A percentile compares a stretch with the other conserved stretches of the same genome.
Conservation (phyloP, 1,140 invertebrate genomes). For the Hylyphantes graminicola region DNA sequence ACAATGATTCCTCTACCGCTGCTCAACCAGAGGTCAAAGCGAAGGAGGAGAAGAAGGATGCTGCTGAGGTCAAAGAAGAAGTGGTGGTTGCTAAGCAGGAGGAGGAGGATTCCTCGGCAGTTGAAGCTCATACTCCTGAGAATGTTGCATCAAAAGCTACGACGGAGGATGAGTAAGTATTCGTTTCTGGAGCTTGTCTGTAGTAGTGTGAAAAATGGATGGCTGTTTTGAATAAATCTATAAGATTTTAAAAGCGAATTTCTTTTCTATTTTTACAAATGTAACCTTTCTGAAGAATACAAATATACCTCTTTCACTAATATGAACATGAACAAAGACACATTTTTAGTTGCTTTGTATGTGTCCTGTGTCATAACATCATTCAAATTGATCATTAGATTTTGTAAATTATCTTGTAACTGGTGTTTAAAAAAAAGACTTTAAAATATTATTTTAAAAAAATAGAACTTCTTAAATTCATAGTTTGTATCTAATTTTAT, state of each 20-base stretch:
- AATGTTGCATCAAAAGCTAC: neutral
- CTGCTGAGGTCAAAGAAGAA: neutral
- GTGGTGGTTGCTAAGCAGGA: neutral
- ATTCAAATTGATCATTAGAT: no score
- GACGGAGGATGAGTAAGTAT: constrained; percentile 23
- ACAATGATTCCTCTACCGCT: neutral
- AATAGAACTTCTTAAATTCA: neutral
- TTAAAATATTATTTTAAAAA: neutral
- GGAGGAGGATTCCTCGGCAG: neutral
- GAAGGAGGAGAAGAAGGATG: constrained; percentile 4
- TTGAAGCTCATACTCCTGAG: neutral
- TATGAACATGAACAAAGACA: no score
- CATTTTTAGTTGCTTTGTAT: no score
- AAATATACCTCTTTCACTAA: neutral
- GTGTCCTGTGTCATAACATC: no score
- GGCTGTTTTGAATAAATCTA: neutral
- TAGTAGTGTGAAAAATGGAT: no score
- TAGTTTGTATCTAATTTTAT: neutral
- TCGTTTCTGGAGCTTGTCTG: neutral
- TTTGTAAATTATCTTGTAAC: no score
- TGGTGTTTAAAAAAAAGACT: no score
- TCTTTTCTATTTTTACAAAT: neutral
- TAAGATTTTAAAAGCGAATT: neutral
- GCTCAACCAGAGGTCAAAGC: neutral
- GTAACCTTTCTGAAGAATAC: neutral